A percentile compares a stretch with the other conserved stretches of the same genome.
These are phyloP conservation scores for Dicaeum eximium DNA, from an alignment of 2,113 vertebrate genomes.

Conservation along the genomic window DNA sequence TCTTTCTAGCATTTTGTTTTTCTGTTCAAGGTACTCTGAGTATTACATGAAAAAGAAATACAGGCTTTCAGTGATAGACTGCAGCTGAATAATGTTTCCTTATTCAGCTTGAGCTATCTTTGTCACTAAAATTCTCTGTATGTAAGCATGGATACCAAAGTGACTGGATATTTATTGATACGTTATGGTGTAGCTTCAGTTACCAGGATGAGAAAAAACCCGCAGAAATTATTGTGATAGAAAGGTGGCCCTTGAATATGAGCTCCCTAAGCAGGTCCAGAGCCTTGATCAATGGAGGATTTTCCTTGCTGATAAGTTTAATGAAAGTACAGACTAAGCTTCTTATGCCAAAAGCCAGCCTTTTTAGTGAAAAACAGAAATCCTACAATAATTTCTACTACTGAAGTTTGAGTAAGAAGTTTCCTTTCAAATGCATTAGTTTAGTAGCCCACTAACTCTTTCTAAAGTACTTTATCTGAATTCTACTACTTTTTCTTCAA, in stretches of 20 bases:
- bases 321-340: neutral
- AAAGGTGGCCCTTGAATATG: neutral
- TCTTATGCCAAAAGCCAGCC: neutral
- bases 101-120: neutral
- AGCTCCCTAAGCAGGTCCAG: neutral
- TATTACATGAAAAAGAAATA: neutral
- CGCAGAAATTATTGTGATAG: neutral
- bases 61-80: neutral
- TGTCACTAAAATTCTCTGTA: neutral
- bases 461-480: neutral
- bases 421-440: neutral
- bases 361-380: neutral
- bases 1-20: neutral
- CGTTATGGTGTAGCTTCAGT: neutral
- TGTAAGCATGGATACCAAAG: neutral
- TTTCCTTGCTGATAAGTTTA: neutral
- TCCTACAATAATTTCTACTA: neutral
- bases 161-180: neutral
- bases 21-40: neutral
- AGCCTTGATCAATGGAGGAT: neutral
- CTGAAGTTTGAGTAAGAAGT: neutral
- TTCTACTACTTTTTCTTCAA: neutral
- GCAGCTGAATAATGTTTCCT: neutral
- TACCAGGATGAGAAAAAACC: neutral
- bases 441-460: neutral